A percentile compares a stretch with the other conserved stretches of the same genome.
Conservation (phyloP, 2,888 invertebrate genomes). For the Nomada hirtipes region DNA sequence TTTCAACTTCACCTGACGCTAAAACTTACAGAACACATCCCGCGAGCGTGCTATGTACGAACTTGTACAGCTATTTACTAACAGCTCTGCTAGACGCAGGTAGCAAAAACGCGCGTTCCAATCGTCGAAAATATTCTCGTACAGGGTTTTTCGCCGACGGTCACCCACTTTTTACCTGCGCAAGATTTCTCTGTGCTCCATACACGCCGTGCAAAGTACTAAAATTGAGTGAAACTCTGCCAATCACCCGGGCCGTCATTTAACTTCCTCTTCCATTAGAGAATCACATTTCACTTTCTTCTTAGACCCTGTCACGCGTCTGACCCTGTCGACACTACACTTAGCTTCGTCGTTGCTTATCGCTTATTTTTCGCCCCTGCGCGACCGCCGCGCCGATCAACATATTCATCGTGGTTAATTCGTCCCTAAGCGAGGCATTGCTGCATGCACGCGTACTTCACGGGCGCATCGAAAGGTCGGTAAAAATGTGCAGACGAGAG, state of each 20-base stretch:
- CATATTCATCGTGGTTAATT: background rate
- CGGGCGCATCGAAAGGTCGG: conserved; percentile 47
- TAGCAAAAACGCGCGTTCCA: background rate
- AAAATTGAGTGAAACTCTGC: conserved; percentile 7
- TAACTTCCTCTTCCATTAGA: conserved; percentile 1
- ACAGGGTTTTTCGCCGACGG: background rate
- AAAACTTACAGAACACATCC: no score
- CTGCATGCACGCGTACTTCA: conserved; percentile 26
- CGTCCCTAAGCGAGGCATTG: conserved; percentile 34
- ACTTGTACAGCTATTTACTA: conserved; percentile 4
- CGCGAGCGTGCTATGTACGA: no score
- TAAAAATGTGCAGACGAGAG: conserved; percentile 61
- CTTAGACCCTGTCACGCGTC: conserved; percentile 42
- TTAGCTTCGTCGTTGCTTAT: background rate
- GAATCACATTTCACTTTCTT: conserved; percentile 54
- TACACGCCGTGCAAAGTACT: background rate
- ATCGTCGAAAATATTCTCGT: conserved; percentile 7
- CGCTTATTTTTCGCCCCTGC: background rate
- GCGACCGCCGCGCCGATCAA: background rate
- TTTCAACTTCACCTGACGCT: no score
- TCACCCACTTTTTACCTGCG: background rate
- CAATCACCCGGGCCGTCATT: background rate
- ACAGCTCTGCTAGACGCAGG: background rate
- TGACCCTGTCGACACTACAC: conserved; percentile 22
- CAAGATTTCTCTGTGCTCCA: background rate